Evolutionary conservation across 2,888 invertebrate genomes (phyloP), one percentile per base, ranked within the genome.

Genomic region (Ormyrus thymus): DNA sequence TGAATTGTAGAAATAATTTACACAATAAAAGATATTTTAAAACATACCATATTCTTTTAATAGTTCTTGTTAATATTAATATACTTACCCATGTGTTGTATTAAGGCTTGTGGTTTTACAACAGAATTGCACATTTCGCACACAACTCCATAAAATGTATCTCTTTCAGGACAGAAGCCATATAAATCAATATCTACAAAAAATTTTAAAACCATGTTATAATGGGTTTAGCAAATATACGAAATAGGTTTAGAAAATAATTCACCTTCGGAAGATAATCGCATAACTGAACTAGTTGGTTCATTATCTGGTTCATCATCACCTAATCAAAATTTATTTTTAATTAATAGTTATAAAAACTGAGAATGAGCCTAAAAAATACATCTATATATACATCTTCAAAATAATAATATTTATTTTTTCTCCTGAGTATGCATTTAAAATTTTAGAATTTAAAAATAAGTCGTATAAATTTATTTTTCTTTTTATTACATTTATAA

Each of bases 121-220:
- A 94, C 93, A 83, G 94, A 93, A 83, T 93, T 94, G 89, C 96
- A 96, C 89, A 94, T 92, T 90, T 95, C 94, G 90, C 96, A 96
- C 84, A 95, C 93, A 80, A 95, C 95, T 81, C 95, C 93, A 88
- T 94, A 94, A 85, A 96, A 93, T 81, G 93, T 92, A 90, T 96
- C 95, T 90, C 93, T 93, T 86, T 95, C 95, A 45, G 96, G 96
- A 86, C 95, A 95, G 85, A 95, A 92, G 65, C 95, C 95, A 90
- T 94, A 96, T 77, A 95, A 92, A 84, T 93, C 92, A 93, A 95
- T 95, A 89, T 94, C 94, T 90, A 92, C 65, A 88, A 88, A 70
- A 81, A 55, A 65, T 6, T 51, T 13, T 0, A 29, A 76, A 29
- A 70, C n/a, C 11, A 62, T 15, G 51, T 29, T 70, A n/a, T 13